Conservation (phyloP, 1,140 invertebrate genomes). For the Drosophila eugracilis region DNA sequence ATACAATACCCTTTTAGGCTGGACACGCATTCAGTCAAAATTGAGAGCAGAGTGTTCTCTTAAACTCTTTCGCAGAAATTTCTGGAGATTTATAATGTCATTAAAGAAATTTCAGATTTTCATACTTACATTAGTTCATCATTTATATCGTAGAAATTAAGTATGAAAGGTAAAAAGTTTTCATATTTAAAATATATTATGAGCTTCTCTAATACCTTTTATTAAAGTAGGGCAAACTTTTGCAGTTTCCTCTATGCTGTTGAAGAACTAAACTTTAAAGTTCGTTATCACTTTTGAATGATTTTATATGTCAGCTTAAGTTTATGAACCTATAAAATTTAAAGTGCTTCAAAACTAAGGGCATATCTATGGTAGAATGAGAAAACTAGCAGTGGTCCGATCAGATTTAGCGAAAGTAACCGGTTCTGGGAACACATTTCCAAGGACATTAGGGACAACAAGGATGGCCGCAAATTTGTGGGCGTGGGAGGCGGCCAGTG, state of each 20-base stretch:
- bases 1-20: slow-evolving; percentile 66
- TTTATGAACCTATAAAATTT: slow-evolving; percentile 34
- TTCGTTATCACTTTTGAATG: slow-evolving; percentile 14
- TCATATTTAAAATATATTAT: too few species aligned
- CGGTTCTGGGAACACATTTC: slow-evolving; percentile 39
- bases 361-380: background rate
- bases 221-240: too few species aligned
- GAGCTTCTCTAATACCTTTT: too few species aligned
- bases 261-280: background rate
- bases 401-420: slow-evolving; percentile 24
- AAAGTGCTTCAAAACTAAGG: slow-evolving; percentile 21
- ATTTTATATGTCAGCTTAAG: slow-evolving; percentile 1
- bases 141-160: too few species aligned
- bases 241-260: background rate
- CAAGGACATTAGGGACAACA: slow-evolving; percentile 45
- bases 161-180: too few species aligned
- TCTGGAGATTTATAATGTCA: background rate
- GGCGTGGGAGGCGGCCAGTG: slow-evolving; percentile 11
- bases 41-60: slow-evolving; percentile 2
- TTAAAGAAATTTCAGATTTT: too few species aligned
- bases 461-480: slow-evolving; percentile 53
- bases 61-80: background rate
- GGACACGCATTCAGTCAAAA: slow-evolving; percentile 38
- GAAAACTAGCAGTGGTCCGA: background rate
- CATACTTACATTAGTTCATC: too few species aligned